Conservation (phyloP, 2,113 vertebrate genomes). For the Chloropsis cyanopogon region DNA sequence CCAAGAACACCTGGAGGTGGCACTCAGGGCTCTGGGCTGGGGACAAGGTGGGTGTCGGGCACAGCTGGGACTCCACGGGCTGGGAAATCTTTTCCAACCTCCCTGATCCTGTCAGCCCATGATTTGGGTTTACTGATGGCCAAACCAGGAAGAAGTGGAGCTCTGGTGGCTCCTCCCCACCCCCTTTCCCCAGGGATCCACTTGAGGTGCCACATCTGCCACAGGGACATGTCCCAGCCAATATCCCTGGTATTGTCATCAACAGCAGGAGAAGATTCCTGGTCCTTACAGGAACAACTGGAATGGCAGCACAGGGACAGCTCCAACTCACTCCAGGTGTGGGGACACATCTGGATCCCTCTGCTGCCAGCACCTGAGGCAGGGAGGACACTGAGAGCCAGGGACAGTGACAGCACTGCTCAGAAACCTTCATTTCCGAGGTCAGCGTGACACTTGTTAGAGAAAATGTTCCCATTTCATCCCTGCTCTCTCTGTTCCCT, state of each 20-base stretch:
- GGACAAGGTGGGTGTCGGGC: fast-evolving
- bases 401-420: background rate
- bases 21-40: background rate
- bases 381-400: background rate
- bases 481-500: background rate
- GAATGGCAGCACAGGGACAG: background rate
- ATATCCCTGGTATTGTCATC: fast-evolving
- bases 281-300: background rate
- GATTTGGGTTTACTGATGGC: background rate
- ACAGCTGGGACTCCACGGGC: background rate
- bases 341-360: background rate
- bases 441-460: background rate
- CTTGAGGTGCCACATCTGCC: background rate
- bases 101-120: background rate
- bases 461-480: background rate
- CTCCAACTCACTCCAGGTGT: fast-evolving
- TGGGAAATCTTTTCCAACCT: background rate
- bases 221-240: background rate
- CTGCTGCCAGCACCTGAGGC: background rate
- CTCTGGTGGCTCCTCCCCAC: background rate
- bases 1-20: background rate
- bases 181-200: fast-evolving
- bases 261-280: background rate
- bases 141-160: background rate
- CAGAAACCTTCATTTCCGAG: background rate